Conservation (phyloP, 2,113 vertebrate genomes). For the Arenaria interpres region DNA sequence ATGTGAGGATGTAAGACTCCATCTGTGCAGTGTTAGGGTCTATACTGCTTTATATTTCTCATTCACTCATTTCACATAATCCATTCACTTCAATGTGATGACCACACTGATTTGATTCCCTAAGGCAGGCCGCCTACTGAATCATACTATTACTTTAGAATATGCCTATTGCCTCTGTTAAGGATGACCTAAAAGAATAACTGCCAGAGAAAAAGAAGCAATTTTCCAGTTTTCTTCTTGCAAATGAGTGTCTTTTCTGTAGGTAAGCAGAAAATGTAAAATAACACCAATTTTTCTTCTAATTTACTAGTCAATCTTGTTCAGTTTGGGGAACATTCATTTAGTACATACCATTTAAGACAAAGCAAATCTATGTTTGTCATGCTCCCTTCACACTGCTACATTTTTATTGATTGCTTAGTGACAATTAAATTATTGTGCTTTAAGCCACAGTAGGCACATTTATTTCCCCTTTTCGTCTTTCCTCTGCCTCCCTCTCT, state of each 20-base stretch:
- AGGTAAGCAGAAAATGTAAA: conserved; percentile 60
- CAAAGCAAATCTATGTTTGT: conserved; percentile 45
- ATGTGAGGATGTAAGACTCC: neutral
- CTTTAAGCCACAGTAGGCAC: conserved; percentile 30
- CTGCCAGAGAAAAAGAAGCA: neutral
- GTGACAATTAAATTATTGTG: conserved; percentile 62
- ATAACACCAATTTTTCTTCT: conserved; percentile 59
- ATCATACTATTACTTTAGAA: neutral
- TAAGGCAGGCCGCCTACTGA: neutral
- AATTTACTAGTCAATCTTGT: conserved; percentile 59
- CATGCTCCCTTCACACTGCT: conserved; percentile 5
- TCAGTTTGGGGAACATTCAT: conserved; percentile 40
- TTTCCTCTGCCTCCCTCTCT: neutral
- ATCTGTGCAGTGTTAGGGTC: neutral
- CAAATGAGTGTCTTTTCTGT: conserved; percentile 10
- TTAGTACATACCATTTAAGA: conserved; percentile 46
- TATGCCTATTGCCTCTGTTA: neutral
- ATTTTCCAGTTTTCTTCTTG: conserved; percentile 28
- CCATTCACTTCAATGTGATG: neutral
- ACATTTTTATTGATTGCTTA: conserved; percentile 51
- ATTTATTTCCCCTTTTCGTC: neutral
- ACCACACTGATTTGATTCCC: neutral
- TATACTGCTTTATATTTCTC: neutral
- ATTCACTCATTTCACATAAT: neutral
- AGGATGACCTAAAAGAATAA: neutral